phyloP scores from a whole-genome alignment of 2,797 vertebrate genomes.

The Enteromius thamalakanensis region DNA sequence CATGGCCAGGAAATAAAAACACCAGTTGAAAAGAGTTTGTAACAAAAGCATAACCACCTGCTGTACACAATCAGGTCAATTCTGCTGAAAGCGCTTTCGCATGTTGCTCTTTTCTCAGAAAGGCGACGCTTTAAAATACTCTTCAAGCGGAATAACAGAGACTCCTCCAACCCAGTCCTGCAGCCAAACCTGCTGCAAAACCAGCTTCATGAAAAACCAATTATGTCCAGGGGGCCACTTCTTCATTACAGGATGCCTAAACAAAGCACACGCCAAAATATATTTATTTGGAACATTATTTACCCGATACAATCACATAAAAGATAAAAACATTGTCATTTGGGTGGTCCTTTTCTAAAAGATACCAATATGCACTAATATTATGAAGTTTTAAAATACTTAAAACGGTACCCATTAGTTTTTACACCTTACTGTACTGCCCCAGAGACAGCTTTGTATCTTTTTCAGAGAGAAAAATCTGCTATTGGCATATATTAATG shows the following conservation, averaged over 20 bases:
- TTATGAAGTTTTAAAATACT: neutral
- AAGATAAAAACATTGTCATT: neutral
- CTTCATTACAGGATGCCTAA: constrained; percentile 77
- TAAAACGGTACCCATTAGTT: neutral
- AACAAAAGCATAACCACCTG: neutral
- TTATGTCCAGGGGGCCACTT: constrained; percentile 78
- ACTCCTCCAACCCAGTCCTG: constrained; percentile 78
- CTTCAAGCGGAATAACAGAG: constrained; percentile 72
- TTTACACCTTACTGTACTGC: neutral
- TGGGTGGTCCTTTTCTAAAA: neutral
- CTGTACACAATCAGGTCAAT: constrained; percentile 6
- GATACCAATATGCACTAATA: neutral
- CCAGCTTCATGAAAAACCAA: constrained; percentile 82
- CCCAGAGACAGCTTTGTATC: neutral
- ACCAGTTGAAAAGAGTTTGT: neutral
- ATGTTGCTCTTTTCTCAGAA: constrained; percentile 61
- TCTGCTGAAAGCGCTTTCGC: neutral
- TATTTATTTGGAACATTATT: neutral
- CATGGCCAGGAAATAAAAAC: neutral
- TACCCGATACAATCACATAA: neutral
- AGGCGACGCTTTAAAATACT: constrained; percentile 78
- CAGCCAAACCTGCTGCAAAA: constrained; percentile 76
- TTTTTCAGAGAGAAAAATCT: neutral
- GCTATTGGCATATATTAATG: neutral
- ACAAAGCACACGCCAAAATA: constrained; percentile 9